phyloP scores from a whole-genome alignment of 2,888 invertebrate species.

The Willowsia nigromaculata region DNA sequence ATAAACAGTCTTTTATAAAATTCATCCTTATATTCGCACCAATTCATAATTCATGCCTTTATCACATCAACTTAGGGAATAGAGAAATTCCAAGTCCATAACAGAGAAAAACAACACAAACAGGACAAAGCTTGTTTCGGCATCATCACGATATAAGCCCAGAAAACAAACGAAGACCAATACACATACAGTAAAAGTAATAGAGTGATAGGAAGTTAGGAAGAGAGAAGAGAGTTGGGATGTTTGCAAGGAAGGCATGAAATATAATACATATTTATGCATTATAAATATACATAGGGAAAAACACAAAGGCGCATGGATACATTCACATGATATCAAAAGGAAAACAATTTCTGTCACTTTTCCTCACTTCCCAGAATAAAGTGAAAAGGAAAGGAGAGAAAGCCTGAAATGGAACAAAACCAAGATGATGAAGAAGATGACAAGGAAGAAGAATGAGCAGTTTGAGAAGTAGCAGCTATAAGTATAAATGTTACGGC shows the following conservation, averaged over 20 bases:
- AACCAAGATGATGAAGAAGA: constrained; percentile 54
- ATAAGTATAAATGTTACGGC: not conserved
- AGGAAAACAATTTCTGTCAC: constrained; percentile 64
- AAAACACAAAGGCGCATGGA: not conserved
- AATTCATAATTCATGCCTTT: too few relatives aligned
- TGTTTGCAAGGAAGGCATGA: too few relatives aligned
- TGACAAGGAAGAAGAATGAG: constrained; percentile 58
- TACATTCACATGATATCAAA: constrained; percentile 19
- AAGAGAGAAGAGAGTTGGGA: not conserved
- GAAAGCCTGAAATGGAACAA: constrained; percentile 47
- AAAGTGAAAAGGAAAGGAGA: constrained; percentile 24
- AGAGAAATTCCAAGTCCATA: too few relatives aligned
- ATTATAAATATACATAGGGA: not conserved
- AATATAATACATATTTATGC: constrained; percentile 22
- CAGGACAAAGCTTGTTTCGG: not conserved
- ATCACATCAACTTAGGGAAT: too few relatives aligned
- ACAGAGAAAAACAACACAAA: too few relatives aligned
- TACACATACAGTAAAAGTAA: not conserved
- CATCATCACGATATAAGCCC: not conserved
- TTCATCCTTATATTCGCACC: too few relatives aligned
- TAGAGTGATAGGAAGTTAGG: not conserved
- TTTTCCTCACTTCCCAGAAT: constrained; percentile 41
- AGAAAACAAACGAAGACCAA: not conserved
- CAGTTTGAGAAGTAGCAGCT: constrained; percentile 13
- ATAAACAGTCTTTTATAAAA: too few relatives aligned